phyloP scores from a whole-genome alignment of 2,888 invertebrate genomes.

The Chelonus formosanus region DNA sequence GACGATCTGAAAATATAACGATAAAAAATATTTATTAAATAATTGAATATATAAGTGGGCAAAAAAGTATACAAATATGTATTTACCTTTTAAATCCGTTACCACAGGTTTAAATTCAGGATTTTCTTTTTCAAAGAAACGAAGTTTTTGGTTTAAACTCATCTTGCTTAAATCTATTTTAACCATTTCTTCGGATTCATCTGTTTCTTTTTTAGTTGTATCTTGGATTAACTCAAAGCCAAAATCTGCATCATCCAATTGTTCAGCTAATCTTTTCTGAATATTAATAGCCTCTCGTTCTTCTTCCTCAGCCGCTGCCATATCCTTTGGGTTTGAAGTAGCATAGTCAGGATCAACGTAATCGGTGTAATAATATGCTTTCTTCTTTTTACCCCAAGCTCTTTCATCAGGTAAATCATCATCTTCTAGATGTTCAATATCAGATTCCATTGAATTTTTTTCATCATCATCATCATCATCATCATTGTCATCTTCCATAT shows the following conservation, averaged over 20 bases:
- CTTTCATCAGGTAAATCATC: conserved; percentile 80
- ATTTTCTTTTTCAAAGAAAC: conserved; percentile 83
- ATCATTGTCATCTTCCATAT: conserved; percentile 65
- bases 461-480: conserved; percentile 70
- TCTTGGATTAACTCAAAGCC: conserved; percentile 67
- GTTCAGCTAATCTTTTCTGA: conserved; percentile 78
- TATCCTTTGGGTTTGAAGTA: conserved; percentile 70
- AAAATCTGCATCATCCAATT: conserved; percentile 83
- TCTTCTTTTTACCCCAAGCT: conserved; percentile 89
- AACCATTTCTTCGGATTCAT: conserved; percentile 67
- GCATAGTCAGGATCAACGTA: conserved; percentile 89
- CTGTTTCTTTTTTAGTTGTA: conserved; percentile 49
- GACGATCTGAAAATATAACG: conserved; percentile 52
- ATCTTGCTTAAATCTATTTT: conserved; percentile 81
- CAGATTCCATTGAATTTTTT: conserved; percentile 67
- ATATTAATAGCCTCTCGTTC: conserved; percentile 85
- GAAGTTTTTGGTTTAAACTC: conserved; percentile 78
- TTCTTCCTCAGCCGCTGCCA: conserved; percentile 80
- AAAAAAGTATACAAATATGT: conserved; percentile 18
- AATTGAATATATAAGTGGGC: conserved; percentile 19
- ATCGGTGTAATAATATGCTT: conserved; percentile 84
- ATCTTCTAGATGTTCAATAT: conserved; percentile 77
- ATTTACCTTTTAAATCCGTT: conserved; percentile 78
- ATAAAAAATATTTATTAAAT: conserved; percentile 13
- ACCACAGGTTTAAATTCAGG: conserved; percentile 85